These are phyloP conservation scores for Cyclopterus lumpus DNA, from an alignment of 2,797 vertebrate species.

Conservation along the genomic window DNA sequence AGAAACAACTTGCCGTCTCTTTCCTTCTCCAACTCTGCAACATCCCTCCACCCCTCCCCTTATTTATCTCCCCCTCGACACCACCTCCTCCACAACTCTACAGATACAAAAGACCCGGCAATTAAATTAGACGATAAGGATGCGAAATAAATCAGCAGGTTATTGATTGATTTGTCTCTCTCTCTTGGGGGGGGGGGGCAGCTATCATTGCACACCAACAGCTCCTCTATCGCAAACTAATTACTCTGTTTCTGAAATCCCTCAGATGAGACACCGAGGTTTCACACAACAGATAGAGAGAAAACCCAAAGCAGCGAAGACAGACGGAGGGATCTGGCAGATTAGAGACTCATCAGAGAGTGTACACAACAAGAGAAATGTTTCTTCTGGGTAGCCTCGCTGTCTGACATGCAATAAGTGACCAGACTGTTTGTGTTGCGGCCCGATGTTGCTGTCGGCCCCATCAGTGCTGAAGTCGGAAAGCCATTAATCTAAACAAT, in stretches of 20 bases:
- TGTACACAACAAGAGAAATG: conserved; percentile 51
- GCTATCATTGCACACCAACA: conserved; percentile 74
- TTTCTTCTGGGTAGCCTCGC: conserved; percentile 23
- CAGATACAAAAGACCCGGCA: conserved; percentile 74
- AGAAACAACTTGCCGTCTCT: conserved; percentile 36
- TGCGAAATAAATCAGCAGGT: conserved; percentile 78
- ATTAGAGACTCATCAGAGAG: conserved; percentile 64
- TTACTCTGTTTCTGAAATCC: conserved; percentile 76
- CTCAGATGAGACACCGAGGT: conserved; percentile 63
- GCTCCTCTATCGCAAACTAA: conserved; percentile 76
- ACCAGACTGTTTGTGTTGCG: conserved; percentile 13
- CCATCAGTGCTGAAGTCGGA: neutral
- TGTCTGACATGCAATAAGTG: conserved; percentile 10
- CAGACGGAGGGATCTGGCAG: conserved; percentile 46
- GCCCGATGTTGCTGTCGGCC: conserved; percentile 26
- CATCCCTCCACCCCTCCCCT: conserved; percentile 43
- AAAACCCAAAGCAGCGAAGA: neutral
- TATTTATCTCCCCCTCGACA: conserved; percentile 54
- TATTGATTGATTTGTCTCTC: conserved; percentile 81
- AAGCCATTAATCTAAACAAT: conserved; percentile 39
- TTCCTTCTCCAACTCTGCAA: conserved; percentile 31
- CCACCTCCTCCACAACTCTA: conserved; percentile 34
- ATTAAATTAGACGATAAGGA: conserved; percentile 82
- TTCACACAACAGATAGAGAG: conserved; percentile 53
- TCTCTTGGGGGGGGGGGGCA: conserved; percentile 49